Base-by-base conservation (phyloP, 2,888 invertebrate genomes). In the Caenorhabditis sulstoni region DNA sequence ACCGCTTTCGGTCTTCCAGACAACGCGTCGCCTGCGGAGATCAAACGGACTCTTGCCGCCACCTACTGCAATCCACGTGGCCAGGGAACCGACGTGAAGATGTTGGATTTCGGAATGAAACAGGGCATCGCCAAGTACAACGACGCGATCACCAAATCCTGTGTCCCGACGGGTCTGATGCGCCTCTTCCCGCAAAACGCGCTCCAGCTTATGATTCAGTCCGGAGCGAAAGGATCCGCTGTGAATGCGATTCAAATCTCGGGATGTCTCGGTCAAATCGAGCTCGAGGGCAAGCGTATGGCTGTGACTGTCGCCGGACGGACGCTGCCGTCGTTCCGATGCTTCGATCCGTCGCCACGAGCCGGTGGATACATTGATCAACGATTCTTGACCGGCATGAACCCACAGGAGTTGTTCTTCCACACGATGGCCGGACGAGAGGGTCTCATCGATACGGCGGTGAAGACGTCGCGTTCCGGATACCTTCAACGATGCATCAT, bases 371-470 rank as follows among this genome's bases (percentile, higher is more conserved):
- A 96, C 90, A 95, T 99, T 66, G 95, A 95, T 85, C 96, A 96
- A 0, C 93, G 99, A 11, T 99, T 99, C 90, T 94, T 98, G 94
- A 97, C 98, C 0, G 99, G 99, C n/a, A 96, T 99, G 86, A 94
- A 95, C 89, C 97, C 97, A 0, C 97, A 96, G 91, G 98, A 99
- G 90, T 97, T 97, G 91, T 99, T 97, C 92, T 98, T 97, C 92
- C 98, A 99, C 93, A 98, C 98, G 90, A 99, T 99, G 98, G 99
- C 99, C 66, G 99, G 99, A 67, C 93, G 99, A 91, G 99, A 99
- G 93, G 96, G 99, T 93, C 93, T 99, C 66, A 96, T 99, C 88
- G 99, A 99, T 93, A 99, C 99, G 3, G 99, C 99, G 82, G 98
- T 99, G 0, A 99, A 99, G 92, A 99, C 99, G 0, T 97, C 96